Evolutionary conservation across 2,113 vertebrate genomes (phyloP).

Genomic region (Zapornia atra): DNA sequence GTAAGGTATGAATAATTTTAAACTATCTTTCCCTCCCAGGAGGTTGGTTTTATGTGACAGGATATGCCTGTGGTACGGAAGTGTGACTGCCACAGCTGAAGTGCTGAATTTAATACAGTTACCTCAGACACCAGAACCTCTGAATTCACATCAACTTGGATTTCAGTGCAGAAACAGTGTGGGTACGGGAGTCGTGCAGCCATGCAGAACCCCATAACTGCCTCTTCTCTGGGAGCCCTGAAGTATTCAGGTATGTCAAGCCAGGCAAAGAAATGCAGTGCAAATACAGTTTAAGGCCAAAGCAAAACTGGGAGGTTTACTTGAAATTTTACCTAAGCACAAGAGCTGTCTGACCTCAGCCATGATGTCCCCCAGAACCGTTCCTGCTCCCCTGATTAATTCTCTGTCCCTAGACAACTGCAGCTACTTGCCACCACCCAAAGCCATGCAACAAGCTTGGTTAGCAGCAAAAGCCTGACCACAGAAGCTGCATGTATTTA

Average conservation of each 20-base stretch:
- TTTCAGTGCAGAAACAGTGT: not conserved
- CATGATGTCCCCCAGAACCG: accelerated
- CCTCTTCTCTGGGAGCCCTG: not conserved
- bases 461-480: not conserved
- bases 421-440: not conserved
- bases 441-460: not conserved
- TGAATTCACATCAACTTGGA: not conserved
- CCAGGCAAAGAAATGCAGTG: accelerated
- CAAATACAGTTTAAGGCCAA: not conserved
- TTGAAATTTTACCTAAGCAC: not conserved
- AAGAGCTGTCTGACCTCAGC: not conserved
- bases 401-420: not conserved
- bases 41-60: not conserved
- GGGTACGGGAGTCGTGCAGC: accelerated
- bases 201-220: not conserved
- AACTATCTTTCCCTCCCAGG: not conserved
- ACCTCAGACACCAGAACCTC: not conserved
- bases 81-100: not conserved
- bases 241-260: not conserved
- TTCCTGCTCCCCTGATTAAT: accelerated
- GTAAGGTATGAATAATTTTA: not conserved
- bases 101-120: not conserved
- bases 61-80: not conserved
- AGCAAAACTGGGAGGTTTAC: not conserved
- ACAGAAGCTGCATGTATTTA: not conserved